A percentile compares a stretch with the other conserved stretches of the same genome.
phyloP scores from a whole-genome alignment of 2,113 vertebrate species.

The Cricetomys ansorgei region DNA sequence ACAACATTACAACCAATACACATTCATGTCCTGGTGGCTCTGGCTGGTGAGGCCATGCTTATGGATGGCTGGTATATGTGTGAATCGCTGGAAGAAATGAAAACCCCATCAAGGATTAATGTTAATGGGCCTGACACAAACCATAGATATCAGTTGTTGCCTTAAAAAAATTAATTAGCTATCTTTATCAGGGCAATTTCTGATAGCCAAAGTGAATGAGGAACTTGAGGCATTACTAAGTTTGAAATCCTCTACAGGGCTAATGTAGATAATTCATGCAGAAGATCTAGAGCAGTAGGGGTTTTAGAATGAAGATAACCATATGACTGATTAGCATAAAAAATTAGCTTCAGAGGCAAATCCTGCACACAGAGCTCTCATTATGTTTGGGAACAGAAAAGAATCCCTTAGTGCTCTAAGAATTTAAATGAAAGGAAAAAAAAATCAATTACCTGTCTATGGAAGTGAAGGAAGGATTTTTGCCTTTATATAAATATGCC shows the following conservation, averaged over 20 bases:
- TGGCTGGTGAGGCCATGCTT: background rate
- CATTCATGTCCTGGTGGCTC: background rate
- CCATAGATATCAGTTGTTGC: conserved; percentile 2
- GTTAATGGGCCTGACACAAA: background rate
- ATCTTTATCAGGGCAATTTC: conserved; percentile 20
- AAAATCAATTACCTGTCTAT: conserved; percentile 38
- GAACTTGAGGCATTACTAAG: conserved; percentile 11
- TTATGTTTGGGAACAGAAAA: conserved; percentile 64
- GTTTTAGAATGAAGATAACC: conserved; percentile 57
- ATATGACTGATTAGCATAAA: conserved; percentile 75
- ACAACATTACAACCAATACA: background rate
- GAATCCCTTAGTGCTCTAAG: conserved; percentile 42
- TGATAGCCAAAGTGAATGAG: conserved; percentile 38
- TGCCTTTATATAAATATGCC: conserved; percentile 15
- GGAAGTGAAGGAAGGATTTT: conserved; percentile 50
- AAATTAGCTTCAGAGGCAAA: conserved; percentile 68
- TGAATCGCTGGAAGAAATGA: conserved; percentile 16
- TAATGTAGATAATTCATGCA: conserved; percentile 58
- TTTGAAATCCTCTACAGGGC: conserved; percentile 58
- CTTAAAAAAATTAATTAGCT: conserved; percentile 43
- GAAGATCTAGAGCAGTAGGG: conserved; percentile 56
- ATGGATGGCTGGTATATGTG: background rate
- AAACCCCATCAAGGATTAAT: conserved; percentile 36
- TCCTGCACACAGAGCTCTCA: conserved; percentile 58
- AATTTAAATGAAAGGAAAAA: conserved; percentile 54